Evolutionary conservation across 1,140 invertebrate species (phyloP).

Genomic region (Zaprionus capensis): DNA sequence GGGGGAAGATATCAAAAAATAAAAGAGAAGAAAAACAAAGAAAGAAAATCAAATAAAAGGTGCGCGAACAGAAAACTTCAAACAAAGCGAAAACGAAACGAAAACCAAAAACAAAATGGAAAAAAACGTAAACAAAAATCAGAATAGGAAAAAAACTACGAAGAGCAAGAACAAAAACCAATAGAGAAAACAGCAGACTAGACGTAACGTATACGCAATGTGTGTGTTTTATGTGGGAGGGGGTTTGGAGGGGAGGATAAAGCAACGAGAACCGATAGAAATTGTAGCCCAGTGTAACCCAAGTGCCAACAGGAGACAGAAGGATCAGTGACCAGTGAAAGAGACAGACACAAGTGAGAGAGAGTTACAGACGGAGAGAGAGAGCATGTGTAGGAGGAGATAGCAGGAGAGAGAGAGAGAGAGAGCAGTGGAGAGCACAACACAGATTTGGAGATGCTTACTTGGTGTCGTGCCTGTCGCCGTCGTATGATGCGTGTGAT

Average conservation of each 20-base stretch:
- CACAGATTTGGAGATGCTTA: slow-evolving; percentile 81
- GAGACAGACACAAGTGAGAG: not conserved
- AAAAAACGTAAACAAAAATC: slow-evolving; percentile 16
- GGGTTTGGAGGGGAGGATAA: slow-evolving; percentile 1
- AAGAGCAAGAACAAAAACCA: slow-evolving; percentile 26
- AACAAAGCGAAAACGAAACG: slow-evolving; percentile 27
- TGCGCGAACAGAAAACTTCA: slow-evolving; percentile 46
- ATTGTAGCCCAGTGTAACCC: slow-evolving; percentile 17
- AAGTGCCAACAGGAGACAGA: slow-evolving; percentile 31
- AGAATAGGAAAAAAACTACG: slow-evolving; percentile 18
- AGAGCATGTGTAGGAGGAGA: slow-evolving; percentile 21
- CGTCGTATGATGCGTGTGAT: slow-evolving; percentile 58
- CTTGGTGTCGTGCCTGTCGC: slow-evolving; percentile 81
- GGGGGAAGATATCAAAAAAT: slow-evolving; percentile 61
- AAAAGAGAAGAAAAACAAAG: slow-evolving; percentile 63
- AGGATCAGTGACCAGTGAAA: slow-evolving; percentile 3
- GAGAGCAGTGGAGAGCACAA: slow-evolving; percentile 48
- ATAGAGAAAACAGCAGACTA: slow-evolving; percentile 21
- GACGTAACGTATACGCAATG: slow-evolving; percentile 19
- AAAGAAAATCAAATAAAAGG: slow-evolving; percentile 64
- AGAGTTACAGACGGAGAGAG: slow-evolving; percentile 18
- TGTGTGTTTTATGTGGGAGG: slow-evolving; percentile 27
- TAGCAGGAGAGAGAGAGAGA: slow-evolving; percentile 10
- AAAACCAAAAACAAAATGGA: slow-evolving; percentile 17
- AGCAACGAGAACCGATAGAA: slow-evolving; percentile 67